Base-by-base conservation (phyloP, 2,888 invertebrate genomes). In the Drosophila picticornis region DNA sequence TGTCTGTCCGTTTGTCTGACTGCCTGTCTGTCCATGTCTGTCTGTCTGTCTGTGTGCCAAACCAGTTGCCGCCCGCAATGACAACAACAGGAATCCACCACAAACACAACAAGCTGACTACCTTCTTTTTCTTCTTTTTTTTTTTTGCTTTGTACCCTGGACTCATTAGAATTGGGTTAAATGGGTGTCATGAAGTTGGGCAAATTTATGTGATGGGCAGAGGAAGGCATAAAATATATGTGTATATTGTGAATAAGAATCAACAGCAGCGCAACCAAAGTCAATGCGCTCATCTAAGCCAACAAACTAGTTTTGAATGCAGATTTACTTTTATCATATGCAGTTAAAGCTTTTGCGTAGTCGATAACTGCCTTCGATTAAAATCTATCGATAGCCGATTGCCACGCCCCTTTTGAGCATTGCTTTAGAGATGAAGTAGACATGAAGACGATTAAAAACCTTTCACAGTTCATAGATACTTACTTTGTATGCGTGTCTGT, bases 61-160 rank as follows among this genome's bases (percentile, higher is more conserved):
- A 79, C 78, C 78, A 79, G 78, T 79, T 79, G 72, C 81, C 79
- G 77, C 79, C 79, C 79, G 79, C 79, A 79, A 79, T 69, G 69
- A 81, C 81, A 79, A 72, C 78, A 80, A 79, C 77, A 72, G 31
- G 72, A 62, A 62, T 32, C 34, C 48, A 78, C 81, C 63, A 36
- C 72, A 67, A 75, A 55, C 70, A 64, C 61, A 72, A 52, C 36
- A 55, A 62, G n/a, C 51, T 50, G 50, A 60, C 57, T 55, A 62
- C 58, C 53, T 53, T 53, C 31, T 22, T 27, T 43, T 57, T 52
- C 48, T 51, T 50, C 46, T 48, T 22, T 27, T 34, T 38, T 52
- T 43, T 52, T 51, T 62, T 16, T 2, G 19, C 27, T 29, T 1
- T 46, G 19, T 70, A 55, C 51, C 65, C 65, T 52, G 34, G 34